These are phyloP conservation scores for Tigriopus japonicus DNA, from an alignment of 1,140 invertebrate genomes.

Conservation along the genomic window DNA sequence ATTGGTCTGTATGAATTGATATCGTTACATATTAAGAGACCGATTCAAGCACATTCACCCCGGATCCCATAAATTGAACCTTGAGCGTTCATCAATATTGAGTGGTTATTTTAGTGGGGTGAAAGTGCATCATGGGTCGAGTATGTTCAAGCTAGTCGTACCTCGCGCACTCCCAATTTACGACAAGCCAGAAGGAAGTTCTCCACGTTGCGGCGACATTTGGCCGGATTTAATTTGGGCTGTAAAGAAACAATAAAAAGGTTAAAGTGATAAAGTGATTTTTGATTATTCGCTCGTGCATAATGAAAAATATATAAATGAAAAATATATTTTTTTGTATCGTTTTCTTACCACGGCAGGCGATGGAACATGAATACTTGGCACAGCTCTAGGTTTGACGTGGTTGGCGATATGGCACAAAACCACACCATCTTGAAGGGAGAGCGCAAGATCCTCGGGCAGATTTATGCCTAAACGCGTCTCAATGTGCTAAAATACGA, in stretches of 20 bases:
- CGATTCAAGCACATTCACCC: too few species aligned
- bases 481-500: constrained; percentile 57
- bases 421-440: constrained; percentile 72
- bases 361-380: constrained; percentile 82
- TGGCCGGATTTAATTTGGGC: constrained; percentile 80
- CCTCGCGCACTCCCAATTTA: constrained; percentile 80
- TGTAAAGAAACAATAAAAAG: constrained; percentile 30
- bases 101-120: too few species aligned
- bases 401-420: constrained; percentile 83
- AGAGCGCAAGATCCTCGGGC: constrained; percentile 64
- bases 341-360: constrained; percentile 56
- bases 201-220: constrained; percentile 80
- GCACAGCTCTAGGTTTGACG: constrained; percentile 65
- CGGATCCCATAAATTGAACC: too few species aligned
- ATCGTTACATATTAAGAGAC: too few species aligned
- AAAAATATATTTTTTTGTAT: constrained; percentile 1
- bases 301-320: background rate
- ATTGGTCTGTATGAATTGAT: too few species aligned
- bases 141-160: constrained; percentile 30
- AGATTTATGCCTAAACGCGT: constrained; percentile 66
- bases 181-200: constrained; percentile 86
- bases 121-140: too few species aligned
- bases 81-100: too few species aligned
- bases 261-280: constrained; percentile 13
- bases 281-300: too few species aligned